A percentile compares a stretch with the other conserved stretches of the same genome.
These are phyloP conservation scores for Agrilus cyanescens DNA, from an alignment of 2,888 invertebrate species.

Conservation along the genomic window DNA sequence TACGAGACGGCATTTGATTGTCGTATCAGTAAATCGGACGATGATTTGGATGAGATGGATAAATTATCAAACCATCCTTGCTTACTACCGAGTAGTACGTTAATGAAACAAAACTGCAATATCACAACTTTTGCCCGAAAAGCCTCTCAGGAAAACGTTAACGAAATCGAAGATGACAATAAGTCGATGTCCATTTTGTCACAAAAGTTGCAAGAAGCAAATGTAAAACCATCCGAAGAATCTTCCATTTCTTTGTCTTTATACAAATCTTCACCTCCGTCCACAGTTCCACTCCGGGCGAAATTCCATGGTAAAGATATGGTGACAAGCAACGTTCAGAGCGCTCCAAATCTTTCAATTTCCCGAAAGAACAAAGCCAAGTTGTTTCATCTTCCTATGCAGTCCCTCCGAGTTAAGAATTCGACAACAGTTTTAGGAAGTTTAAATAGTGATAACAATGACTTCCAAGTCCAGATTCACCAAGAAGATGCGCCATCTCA, in stretches of 20 bases:
- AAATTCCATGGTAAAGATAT: slow-evolving; percentile 56
- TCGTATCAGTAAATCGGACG: slow-evolving; percentile 69
- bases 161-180: slow-evolving; percentile 47
- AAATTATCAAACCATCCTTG: slow-evolving; percentile 66
- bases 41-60: slow-evolving; percentile 70
- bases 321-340: slow-evolving; percentile 66
- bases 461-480: slow-evolving; percentile 33
- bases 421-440: slow-evolving; percentile 50
- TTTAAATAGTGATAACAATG: slow-evolving; percentile 26
- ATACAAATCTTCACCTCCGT: slow-evolving; percentile 72
- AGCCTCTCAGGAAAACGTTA: slow-evolving; percentile 41
- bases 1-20: slow-evolving; percentile 88
- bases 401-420: slow-evolving; percentile 50
- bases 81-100: no score
- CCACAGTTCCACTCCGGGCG: slow-evolving; percentile 70
- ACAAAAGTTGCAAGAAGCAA: slow-evolving; percentile 44
- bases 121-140: slow-evolving; percentile 32
- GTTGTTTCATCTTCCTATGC: slow-evolving; percentile 61
- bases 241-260: slow-evolving; percentile 46
- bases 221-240: slow-evolving; percentile 44
- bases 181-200: slow-evolving; percentile 36
- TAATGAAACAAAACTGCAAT: slow-evolving; percentile 44
- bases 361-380: slow-evolving; percentile 57
- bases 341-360: slow-evolving; percentile 65
- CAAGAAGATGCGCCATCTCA: slow-evolving; percentile 44